Evolutionary conservation across 2,888 invertebrate species (phyloP).

Genomic region (Abscondita cerata): DNA sequence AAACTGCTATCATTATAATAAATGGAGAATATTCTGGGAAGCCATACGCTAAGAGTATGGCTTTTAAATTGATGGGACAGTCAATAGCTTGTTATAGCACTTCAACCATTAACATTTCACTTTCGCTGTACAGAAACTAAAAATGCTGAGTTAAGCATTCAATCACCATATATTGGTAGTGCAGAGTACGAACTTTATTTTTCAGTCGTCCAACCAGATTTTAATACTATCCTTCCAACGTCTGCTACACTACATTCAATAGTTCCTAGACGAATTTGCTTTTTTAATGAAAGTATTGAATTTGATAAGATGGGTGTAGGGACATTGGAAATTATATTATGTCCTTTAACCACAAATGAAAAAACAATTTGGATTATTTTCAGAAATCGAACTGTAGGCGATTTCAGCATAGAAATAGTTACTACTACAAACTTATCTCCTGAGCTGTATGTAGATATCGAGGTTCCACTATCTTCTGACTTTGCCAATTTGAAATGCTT

Average conservation of each 20-base stretch:
- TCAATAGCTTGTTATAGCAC: conserved; percentile 37
- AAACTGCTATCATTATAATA: conserved; percentile 43
- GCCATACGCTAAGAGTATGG: conserved; percentile 47
- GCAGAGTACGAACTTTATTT: conserved; percentile 31
- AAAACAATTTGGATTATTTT: conserved; percentile 41
- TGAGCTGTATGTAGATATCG: conserved; percentile 24
- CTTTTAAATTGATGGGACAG: conserved; percentile 45
- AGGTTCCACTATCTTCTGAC: conserved; percentile 32
- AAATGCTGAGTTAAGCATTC: conserved; percentile 26
- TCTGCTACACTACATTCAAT: not conserved
- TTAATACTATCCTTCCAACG: not conserved
- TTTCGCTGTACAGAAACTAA: conserved; percentile 36
- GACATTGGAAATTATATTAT: conserved; percentile 9
- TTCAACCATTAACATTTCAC: conserved; percentile 14
- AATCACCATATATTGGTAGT: conserved; percentile 37
- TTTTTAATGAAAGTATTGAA: not conserved
- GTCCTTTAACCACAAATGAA: conserved; percentile 19
- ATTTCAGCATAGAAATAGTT: conserved; percentile 45
- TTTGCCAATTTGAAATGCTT: not conserved
- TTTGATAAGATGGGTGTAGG: conserved; percentile 29
- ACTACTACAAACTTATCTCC: conserved; percentile 25
- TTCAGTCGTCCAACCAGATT: conserved; percentile 10
- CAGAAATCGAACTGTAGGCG: conserved; percentile 43
- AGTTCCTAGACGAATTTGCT: conserved; percentile 18
- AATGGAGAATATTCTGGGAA: conserved; percentile 47